These are phyloP conservation scores for Cirrhinus mrigala DNA, from an alignment of 2,797 vertebrate species.

Conservation along the genomic window DNA sequence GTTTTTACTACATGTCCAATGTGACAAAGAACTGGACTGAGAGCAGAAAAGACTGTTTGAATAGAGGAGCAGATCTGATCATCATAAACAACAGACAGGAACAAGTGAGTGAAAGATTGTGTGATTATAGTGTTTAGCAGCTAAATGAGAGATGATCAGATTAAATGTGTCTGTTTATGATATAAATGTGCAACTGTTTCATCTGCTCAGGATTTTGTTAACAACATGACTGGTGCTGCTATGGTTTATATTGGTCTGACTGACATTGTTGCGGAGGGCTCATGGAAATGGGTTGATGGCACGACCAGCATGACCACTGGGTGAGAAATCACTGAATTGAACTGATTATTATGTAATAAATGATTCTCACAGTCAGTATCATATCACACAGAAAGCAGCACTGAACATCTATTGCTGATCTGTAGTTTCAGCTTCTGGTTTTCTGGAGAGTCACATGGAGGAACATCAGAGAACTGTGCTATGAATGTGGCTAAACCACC, in stretches of 20 bases:
- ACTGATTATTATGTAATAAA: background rate
- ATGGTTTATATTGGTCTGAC: background rate
- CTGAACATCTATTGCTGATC: background rate
- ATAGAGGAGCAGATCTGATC: conserved; percentile 21
- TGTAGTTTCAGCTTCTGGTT: too few relatives aligned
- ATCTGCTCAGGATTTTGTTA: background rate
- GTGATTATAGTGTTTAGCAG: background rate
- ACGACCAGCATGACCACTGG: background rate
- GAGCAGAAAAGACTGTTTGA: background rate
- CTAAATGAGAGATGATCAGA: background rate
- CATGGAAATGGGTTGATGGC: conserved; percentile 13
- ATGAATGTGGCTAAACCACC: background rate
- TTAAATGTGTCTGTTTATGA: background rate
- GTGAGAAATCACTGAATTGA: conserved; percentile 14
- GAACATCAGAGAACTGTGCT: too few relatives aligned
- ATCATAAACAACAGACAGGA: conserved; percentile 7
- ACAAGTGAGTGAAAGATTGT: background rate
- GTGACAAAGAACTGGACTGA: background rate
- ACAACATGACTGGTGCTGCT: background rate
- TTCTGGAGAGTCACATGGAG: too few relatives aligned
- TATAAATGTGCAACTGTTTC: background rate
- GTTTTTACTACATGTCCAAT: background rate
- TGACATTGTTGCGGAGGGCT: background rate
- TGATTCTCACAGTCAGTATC: background rate
- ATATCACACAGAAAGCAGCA: background rate